Conservation (phyloP, 2,113 vertebrate species). For the Emydura subglobosa region DNA sequence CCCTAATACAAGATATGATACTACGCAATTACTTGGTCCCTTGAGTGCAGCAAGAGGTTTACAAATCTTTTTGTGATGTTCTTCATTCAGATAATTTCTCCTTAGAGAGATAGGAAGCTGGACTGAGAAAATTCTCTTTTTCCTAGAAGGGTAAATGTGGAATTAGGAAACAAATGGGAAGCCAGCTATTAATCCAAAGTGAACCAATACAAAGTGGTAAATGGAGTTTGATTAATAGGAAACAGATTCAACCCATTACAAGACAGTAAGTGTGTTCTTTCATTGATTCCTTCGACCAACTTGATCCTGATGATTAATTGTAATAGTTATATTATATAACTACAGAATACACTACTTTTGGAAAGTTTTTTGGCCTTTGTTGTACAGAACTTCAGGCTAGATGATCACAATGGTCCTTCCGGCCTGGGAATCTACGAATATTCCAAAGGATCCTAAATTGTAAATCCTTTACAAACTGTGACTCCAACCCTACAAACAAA, state of each 20-base stretch:
- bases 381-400: neutral
- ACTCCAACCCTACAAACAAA: neutral
- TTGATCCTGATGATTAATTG: constrained; percentile 20
- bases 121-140: no score
- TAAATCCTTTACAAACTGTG: neutral
- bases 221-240: constrained; percentile 46
- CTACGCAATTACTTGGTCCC: neutral
- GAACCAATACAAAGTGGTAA: neutral
- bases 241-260: constrained; percentile 46
- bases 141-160: neutral
- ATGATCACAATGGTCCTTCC: neutral
- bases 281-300: neutral
- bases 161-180: neutral
- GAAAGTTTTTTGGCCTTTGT: neutral
- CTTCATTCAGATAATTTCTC: neutral
- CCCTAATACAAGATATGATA: neutral
- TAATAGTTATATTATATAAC: neutral
- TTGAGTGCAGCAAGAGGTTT: neutral
- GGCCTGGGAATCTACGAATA: neutral
- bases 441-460: neutral
- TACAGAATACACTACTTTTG: neutral
- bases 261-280: constrained; percentile 45
- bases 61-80: neutral
- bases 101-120: neutral
- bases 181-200: constrained; percentile 6